phyloP scores from a whole-genome alignment of 2,113 vertebrate genomes.

The Oenanthe oenanthe region DNA sequence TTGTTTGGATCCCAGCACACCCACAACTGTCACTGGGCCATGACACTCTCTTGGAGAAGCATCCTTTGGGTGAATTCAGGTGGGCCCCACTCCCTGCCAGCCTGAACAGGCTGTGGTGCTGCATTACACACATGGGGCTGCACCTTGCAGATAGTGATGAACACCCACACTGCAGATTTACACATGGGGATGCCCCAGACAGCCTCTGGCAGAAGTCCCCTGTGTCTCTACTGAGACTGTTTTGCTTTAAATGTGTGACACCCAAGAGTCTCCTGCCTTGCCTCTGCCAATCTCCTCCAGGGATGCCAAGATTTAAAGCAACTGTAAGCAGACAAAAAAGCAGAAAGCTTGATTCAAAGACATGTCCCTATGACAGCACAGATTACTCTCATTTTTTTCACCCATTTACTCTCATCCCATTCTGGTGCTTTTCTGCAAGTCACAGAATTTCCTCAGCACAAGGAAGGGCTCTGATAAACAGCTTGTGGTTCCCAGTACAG shows the following conservation, averaged over 20 bases:
- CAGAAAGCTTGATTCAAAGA: neutral
- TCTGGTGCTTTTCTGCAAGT: neutral
- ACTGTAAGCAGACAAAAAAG: neutral
- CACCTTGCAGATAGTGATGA: too few relatives aligned
- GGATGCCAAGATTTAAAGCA: neutral
- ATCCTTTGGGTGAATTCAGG: neutral
- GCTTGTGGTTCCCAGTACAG: neutral
- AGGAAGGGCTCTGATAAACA: neutral
- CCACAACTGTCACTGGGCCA: neutral
- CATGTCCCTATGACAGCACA: neutral
- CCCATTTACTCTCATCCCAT: neutral
- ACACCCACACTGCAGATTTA: neutral
- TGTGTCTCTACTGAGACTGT: neutral
- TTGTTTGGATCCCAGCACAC: neutral
- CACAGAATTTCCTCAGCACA: neutral
- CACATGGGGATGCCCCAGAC: fast-evolving
- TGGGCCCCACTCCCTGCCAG: neutral
- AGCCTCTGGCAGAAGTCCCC: neutral
- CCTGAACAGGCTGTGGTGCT: neutral
- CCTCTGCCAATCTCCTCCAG: neutral
- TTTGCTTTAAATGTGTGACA: neutral
- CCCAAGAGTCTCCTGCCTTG: neutral
- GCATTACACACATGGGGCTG: fast-evolving
- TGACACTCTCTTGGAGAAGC: neutral
- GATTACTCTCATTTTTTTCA: too few relatives aligned